Conservation (phyloP, 2,113 vertebrate genomes). For the Peucedramus taeniatus region DNA sequence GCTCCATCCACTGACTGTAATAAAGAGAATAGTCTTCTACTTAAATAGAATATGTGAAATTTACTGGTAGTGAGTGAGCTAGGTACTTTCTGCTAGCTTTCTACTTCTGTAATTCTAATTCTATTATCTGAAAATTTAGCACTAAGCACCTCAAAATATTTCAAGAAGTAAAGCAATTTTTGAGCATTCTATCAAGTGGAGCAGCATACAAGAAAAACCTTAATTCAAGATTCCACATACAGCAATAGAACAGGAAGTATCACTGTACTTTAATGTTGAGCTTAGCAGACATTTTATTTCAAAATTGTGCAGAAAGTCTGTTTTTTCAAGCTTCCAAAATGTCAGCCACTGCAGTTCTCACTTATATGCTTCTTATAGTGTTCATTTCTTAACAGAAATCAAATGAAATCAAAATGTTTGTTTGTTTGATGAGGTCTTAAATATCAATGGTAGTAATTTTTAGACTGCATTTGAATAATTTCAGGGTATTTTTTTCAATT, state of each 20-base stretch:
- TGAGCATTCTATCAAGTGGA: background rate
- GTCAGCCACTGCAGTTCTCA: background rate
- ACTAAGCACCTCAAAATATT: background rate
- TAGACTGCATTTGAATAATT: background rate
- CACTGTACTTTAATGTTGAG: background rate
- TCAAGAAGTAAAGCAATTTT: background rate
- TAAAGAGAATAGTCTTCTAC: background rate
- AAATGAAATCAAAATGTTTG: background rate
- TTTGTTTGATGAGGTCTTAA: background rate
- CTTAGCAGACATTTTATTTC: background rate
- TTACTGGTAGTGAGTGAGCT: background rate
- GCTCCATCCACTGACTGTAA: background rate
- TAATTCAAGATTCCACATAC: background rate
- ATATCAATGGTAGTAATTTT: background rate
- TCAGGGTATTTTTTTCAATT: background rate
- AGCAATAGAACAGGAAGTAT: background rate
- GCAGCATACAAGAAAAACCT: background rate
- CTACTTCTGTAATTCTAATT: background rate
- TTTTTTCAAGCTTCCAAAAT: background rate
- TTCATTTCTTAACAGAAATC: background rate
- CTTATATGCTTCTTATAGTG: accelerated
- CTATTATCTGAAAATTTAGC: background rate
- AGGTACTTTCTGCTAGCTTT: background rate
- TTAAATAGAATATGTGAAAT: background rate
- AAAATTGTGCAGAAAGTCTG: background rate